phyloP scores from a whole-genome alignment of 2,888 invertebrate genomes.

The Hofmannophila pseudospretella region DNA sequence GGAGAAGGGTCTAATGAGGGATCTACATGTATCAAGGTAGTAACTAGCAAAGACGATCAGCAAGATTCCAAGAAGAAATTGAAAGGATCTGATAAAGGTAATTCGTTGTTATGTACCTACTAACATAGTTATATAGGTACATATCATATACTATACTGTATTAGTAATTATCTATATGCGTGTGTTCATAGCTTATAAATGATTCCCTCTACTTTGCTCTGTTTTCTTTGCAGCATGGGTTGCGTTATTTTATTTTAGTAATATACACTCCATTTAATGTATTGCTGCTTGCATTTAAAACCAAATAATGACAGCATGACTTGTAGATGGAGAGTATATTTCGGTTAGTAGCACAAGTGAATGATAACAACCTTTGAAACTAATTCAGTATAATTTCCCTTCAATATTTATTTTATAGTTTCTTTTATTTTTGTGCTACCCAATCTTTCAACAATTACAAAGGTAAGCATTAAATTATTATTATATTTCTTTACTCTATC shows the following conservation, averaged over 20 bases:
- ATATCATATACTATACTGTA: background rate
- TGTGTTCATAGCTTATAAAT: conserved; percentile 63
- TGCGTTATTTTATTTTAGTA: background rate
- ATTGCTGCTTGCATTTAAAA: background rate
- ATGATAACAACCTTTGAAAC: no score
- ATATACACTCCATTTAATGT: background rate
- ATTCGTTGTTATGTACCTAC: conserved; percentile 1
- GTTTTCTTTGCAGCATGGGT: background rate
- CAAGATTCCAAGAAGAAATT: conserved; percentile 23
- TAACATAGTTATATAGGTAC: background rate
- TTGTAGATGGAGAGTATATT: no score
- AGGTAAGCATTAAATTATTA: background rate
- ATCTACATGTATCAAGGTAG: conserved; percentile 51
- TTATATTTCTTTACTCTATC: no score
- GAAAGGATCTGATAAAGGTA: conserved; percentile 26
- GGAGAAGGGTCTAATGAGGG: conserved; percentile 48
- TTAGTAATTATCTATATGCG: conserved; percentile 22
- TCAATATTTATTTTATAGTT: no score
- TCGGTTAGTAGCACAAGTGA: no score
- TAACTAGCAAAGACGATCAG: conserved; percentile 34
- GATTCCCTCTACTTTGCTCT: background rate
- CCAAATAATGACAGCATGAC: no score
- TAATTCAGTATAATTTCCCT: no score
- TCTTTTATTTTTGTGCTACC: background rate
- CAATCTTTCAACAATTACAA: background rate